phyloP scores from a whole-genome alignment of 1,140 invertebrate genomes.

The Drosophila orena region DNA sequence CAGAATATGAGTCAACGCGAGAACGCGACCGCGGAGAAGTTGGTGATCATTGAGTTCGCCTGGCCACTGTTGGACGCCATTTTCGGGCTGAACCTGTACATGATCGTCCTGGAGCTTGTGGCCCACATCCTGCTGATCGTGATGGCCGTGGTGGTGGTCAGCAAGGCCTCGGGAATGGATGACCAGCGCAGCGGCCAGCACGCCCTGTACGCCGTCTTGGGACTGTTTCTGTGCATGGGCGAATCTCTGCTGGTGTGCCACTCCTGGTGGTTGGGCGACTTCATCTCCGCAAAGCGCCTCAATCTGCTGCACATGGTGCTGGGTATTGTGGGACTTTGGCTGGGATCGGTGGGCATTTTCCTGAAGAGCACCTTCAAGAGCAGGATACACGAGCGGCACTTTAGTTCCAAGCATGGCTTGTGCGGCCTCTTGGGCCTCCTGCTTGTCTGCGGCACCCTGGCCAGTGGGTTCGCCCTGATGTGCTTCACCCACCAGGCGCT shows the following conservation, averaged over 20 bases:
- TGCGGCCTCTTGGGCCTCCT: constrained; percentile 8
- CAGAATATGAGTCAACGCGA: not conserved
- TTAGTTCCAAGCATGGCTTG: constrained; percentile 26
- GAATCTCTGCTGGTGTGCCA: constrained; percentile 10
- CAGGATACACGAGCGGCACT: not conserved
- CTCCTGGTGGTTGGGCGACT: not conserved
- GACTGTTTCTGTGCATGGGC: constrained; percentile 11
- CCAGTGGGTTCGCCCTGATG: constrained; percentile 11
- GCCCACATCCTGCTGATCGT: constrained; percentile 5
- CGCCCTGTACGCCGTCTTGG: constrained; percentile 26
- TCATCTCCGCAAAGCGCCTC: not conserved
- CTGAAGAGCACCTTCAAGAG: not conserved
- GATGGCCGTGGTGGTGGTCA: not conserved
- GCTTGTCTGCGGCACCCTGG: not conserved
- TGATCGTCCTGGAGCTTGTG: not conserved
- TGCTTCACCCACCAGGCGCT: not conserved
- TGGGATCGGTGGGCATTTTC: constrained; percentile 28
- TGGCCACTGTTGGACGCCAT: constrained; percentile 5
- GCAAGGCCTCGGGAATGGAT: not conserved
- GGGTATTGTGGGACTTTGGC: constrained; percentile 8
- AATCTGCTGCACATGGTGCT: constrained; percentile 13
- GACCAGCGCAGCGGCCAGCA: constrained; percentile 21
- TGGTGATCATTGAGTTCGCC: not conserved
- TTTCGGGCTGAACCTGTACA: not conserved
- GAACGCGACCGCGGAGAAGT: not conserved